phyloP scores from a whole-genome alignment of 2,888 invertebrate species.

The Epicampocera succincta region DNA sequence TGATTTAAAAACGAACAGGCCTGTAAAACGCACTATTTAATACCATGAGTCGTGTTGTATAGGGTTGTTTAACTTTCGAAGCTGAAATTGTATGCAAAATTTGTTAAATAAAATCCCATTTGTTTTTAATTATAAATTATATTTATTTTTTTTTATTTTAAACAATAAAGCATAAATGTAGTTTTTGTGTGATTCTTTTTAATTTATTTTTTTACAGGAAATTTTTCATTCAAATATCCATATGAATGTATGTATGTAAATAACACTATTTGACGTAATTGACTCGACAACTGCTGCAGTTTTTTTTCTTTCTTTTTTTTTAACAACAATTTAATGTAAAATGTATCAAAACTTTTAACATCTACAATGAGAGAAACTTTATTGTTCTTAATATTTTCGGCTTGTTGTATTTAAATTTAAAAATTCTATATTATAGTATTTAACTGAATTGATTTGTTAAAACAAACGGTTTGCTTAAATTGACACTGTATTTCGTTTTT shows the following conservation, averaged over 20 bases:
- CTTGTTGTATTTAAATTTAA: constrained; percentile 19
- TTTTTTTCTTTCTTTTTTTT: constrained; percentile 29
- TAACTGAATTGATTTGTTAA: not conserved
- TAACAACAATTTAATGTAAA: constrained; percentile 24
- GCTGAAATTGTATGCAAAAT: too few relatives aligned
- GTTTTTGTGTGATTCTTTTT: not conserved
- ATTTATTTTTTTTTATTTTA: constrained; percentile 35
- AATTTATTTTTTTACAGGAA: constrained; percentile 32
- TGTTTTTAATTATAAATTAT: constrained; percentile 26
- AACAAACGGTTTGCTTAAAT: constrained; percentile 1
- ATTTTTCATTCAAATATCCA: constrained; percentile 18
- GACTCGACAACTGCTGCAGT: constrained; percentile 55
- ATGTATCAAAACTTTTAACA: constrained; percentile 55
- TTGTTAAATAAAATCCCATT: too few relatives aligned
- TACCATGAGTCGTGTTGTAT: too few relatives aligned
- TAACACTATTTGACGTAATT: constrained; percentile 51
- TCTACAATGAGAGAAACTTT: constrained; percentile 1
- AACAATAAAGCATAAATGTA: constrained; percentile 59
- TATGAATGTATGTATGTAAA: too few relatives aligned
- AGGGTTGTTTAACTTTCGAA: too few relatives aligned
- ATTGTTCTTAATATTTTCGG: constrained; percentile 48
- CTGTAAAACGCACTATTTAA: too few relatives aligned
- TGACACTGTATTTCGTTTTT: constrained; percentile 33
- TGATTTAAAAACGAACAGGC: too few relatives aligned
- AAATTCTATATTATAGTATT: not conserved